Base-by-base conservation (phyloP, 2,888 invertebrate species). In the Oscheius sp. region DNA sequence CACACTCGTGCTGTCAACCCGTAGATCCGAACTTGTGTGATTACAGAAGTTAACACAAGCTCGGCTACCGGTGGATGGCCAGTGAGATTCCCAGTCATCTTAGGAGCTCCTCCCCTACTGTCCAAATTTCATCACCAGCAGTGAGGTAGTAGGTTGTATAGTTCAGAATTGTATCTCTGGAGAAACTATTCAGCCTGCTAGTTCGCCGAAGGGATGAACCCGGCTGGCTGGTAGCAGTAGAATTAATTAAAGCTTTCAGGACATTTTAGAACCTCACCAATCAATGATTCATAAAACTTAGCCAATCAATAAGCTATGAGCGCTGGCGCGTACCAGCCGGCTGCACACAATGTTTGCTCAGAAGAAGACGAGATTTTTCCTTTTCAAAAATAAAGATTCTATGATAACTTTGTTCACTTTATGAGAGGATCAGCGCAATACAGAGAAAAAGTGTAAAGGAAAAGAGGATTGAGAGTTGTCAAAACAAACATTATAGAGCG, bases 141-240 rank as follows among this genome's bases (percentile, higher is more conserved):
- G 90, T 93, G 94, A 94, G 94, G 94, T 94, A 94, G 94, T 94
- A 93, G 93, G 94, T 94, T 94, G 94, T 94, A 94, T 94, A 93
- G 94, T 93, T 93, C 91, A 91, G 93, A 91, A 93, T 91, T 92
- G 93, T 93, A 93, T 88, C 91, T 88, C 89, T 90, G 90, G 92
- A 92, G 92, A 92, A 91, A 93, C 94, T 93, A 93, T 93, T 92
- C 93, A 93, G 92, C 93, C 93, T 93, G 93, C 94, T 94, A 93
- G 93, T 93, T 94, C 93, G 93, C 93, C 93, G 90, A 82, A 87
- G 82, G 86, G 34, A 33, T 70, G 61, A 42, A 29, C 20, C 31
- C 15, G 27, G 29, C 27, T 29, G 61, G 42, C 61, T 61, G 61
- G 42, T 29, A 45, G 61, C 45, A n/a, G 27, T 61, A 45, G 61